These are phyloP conservation scores for Lasioglossum marginatum DNA, from an alignment of 2,888 invertebrate species.

Conservation along the genomic window DNA sequence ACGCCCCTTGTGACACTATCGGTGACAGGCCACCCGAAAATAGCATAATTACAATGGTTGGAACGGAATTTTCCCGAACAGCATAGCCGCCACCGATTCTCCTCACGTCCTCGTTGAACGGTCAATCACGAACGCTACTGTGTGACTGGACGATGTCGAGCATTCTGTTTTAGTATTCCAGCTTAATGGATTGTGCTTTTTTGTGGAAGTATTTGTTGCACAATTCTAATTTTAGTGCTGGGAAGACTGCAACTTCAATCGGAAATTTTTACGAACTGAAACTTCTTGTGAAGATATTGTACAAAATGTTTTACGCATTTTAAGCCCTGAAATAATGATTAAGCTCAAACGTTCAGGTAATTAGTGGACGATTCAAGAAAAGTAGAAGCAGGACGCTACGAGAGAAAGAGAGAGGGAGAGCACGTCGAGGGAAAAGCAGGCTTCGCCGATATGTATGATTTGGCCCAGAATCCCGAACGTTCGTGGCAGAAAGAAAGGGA, in stretches of 20 bases:
- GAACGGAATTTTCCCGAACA: not conserved
- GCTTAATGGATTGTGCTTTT: not conserved
- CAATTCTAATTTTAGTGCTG: not conserved
- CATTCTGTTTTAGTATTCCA: not conserved
- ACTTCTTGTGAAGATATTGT: no score
- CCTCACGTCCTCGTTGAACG: not conserved
- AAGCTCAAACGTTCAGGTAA: no score
- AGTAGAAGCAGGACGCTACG: no score
- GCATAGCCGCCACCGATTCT: not conserved
- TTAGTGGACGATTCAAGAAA: no score
- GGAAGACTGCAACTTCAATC: no score
- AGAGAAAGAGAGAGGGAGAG: no score
- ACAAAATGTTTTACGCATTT: no score
- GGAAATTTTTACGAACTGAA: not conserved
- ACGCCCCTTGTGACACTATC: not conserved
- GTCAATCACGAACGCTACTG: not conserved
- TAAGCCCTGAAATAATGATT: no score
- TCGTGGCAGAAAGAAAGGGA: slow-evolving; percentile 49
- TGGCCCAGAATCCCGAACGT: slow-evolving; percentile 65
- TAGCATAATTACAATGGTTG: not conserved
- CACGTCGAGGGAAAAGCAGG: not conserved
- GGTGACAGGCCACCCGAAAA: not conserved
- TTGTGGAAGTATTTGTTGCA: not conserved
- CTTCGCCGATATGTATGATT: slow-evolving; percentile 47
- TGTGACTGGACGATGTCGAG: not conserved